phyloP scores from a whole-genome alignment of 2,113 vertebrate species.

The Vimba vimba region DNA sequence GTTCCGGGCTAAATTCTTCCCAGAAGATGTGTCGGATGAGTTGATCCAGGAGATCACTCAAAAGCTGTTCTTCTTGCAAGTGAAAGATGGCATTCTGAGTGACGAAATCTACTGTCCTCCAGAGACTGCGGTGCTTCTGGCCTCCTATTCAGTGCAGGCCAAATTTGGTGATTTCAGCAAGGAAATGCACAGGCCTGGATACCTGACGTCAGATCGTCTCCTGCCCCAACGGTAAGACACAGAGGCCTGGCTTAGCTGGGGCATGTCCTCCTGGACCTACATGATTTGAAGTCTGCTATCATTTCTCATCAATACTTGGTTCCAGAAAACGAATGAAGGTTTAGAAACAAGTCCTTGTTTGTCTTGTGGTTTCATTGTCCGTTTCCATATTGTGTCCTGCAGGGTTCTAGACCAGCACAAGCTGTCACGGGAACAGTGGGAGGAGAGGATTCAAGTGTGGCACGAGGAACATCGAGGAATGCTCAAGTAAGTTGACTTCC shows the following conservation, averaged over 20 bases:
- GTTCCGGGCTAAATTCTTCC: conserved; percentile 94
- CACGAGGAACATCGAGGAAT: conserved; percentile 92
- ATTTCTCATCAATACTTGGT: background rate
- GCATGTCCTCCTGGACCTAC: background rate
- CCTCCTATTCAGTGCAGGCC: conserved; percentile 94
- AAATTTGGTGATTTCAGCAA: conserved; percentile 94
- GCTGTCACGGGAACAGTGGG: conserved; percentile 93
- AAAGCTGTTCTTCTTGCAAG: conserved; percentile 96
- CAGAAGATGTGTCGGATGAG: conserved; percentile 92
- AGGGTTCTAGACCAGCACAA: conserved; percentile 98
- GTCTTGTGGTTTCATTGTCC: background rate
- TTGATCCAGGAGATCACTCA: conserved; percentile 96
- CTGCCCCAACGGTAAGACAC: conserved; percentile 87
- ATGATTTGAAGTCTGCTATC: background rate
- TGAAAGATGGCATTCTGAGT: conserved; percentile 90
- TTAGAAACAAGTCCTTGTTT: background rate
- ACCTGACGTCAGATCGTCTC: conserved; percentile 88
- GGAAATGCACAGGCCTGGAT: conserved; percentile 85
- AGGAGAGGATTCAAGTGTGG: conserved; percentile 97
- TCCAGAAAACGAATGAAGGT: background rate
- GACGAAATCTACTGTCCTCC: conserved; percentile 96
- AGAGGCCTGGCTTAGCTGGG: background rate
- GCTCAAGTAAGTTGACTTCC: conserved; percentile 85
- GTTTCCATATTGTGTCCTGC: background rate
- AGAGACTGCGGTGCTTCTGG: conserved; percentile 94